Base-by-base conservation (phyloP, 2,113 vertebrate species). In the Hassar affinis region DNA sequence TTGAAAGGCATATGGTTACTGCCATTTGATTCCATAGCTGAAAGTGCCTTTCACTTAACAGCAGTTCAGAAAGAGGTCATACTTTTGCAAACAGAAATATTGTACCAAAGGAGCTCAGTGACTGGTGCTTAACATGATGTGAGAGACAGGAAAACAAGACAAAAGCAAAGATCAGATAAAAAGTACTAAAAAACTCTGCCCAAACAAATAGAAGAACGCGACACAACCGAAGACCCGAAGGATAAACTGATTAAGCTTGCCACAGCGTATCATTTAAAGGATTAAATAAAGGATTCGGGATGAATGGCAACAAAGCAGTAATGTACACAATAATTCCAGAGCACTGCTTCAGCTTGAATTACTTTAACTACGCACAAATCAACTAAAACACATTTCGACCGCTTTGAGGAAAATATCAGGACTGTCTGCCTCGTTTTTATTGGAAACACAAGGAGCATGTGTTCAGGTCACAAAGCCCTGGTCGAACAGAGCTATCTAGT, bases 41-140 rank as follows among this genome's bases (percentile, higher is more conserved):
- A 94, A 92, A 92, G 90, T 91, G 89, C 90, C 88, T 94, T 94
- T 94, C 91, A 89, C 90, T 84, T 83, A 89, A 91, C 84, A 90
- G 89, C 92, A 93, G 91, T 92, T 95, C 94, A 94, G 89, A 92
- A 92, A 88, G 90, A 93, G 89, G 90, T 94, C 92, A 95, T 88
- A 90, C 90, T 91, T 91, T 89, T 79, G 92, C 88, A 87, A 94
- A 94, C 93, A 93, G 88, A 93, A 93, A 93, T 92, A 93, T 92
- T 90, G 64, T 91, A 91, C 69, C 62, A 59, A 90, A 89, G 90
- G 86, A 90, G 90, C 91, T 92, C 83, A 7, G 74, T 57, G 30
- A 22, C 90, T 90, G 89, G 84, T 89, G 86, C 87, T 84, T 88
- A 85, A 89, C 86, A 2, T 90, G 89, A 92, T 88, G 89, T 89